Evolutionary conservation across 2,797 vertebrate species (phyloP).

Genomic region (Carduelis carduelis): DNA sequence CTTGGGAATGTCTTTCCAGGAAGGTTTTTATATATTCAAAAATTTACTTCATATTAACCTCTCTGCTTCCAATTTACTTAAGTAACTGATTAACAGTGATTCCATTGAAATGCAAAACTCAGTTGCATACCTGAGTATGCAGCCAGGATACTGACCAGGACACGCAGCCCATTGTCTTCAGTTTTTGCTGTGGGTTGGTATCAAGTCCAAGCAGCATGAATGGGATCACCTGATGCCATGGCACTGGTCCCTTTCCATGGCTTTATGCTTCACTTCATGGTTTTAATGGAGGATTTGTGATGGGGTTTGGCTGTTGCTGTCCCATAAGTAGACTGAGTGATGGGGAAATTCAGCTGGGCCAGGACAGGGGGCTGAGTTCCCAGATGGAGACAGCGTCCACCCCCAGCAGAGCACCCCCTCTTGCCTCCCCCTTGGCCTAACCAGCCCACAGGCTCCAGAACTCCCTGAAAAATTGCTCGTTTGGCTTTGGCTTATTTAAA

Average conservation of each 20-base stretch:
- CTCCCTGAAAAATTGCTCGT: not conserved
- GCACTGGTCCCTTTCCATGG: not conserved
- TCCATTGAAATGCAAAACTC: not conserved
- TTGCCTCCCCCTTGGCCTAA: not conserved
- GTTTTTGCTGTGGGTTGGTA: not conserved
- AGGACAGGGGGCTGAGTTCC: not conserved
- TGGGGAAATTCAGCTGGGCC: not conserved
- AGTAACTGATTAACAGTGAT: not conserved
- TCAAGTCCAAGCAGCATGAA: not conserved
- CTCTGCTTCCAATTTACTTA: not conserved
- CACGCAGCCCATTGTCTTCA: rapidly evolving
- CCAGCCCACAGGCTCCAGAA: not conserved
- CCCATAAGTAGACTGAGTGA: not conserved
- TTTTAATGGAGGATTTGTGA: not conserved
- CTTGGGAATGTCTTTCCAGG: not conserved
- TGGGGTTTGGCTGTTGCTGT: not conserved
- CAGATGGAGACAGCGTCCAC: not conserved
- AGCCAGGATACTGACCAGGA: not conserved
- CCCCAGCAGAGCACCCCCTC: not conserved
- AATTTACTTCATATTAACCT: not conserved
- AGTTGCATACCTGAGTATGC: not conserved
- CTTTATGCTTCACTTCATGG: not conserved
- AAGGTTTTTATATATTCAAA: not conserved
- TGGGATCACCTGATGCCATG: not conserved
- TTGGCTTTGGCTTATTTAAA: conserved; percentile 8